These are phyloP conservation scores for Nannoperca obscura DNA, from an alignment of 2,797 vertebrate genomes.

Conservation along the genomic window DNA sequence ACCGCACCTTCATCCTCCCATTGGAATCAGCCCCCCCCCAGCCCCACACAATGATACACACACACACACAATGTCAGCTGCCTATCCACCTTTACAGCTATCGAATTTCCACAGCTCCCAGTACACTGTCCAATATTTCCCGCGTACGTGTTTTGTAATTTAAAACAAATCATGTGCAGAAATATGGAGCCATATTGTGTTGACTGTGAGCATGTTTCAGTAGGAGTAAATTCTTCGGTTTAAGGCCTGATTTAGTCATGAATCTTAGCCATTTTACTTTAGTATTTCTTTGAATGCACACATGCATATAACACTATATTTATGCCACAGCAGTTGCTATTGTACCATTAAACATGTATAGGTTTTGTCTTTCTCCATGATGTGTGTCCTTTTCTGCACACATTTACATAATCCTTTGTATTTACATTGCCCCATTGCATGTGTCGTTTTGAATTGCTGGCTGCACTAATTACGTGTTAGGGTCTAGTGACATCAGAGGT, in stretches of 20 bases:
- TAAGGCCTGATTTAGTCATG: conserved; percentile 13
- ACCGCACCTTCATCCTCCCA: conserved; percentile 66
- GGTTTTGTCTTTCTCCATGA: too few species aligned
- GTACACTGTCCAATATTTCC: conserved; percentile 34
- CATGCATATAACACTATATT: conserved; percentile 41
- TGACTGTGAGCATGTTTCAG: conserved; percentile 3
- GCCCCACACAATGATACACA: conserved; percentile 21
- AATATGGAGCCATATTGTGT: conserved; percentile 11
- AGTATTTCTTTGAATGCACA: conserved; percentile 16
- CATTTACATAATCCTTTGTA: too few species aligned
- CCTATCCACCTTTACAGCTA: conserved; percentile 33
- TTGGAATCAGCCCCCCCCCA: conserved; percentile 36
- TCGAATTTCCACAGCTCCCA: conserved; percentile 57
- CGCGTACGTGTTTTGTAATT: conserved; percentile 13
- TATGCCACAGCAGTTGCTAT: conserved; percentile 34
- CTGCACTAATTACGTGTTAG: too few species aligned
- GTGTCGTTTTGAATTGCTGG: too few species aligned
- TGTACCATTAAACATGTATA: too few species aligned
- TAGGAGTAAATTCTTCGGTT: conserved; percentile 21
- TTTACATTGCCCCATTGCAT: too few species aligned
- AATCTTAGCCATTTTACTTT: conserved; percentile 30
- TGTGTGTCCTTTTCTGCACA: too few species aligned
- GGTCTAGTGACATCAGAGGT: too few species aligned
- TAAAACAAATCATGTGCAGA: conserved; percentile 44
- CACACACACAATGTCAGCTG: conserved; percentile 40